Conservation (phyloP, 2,113 vertebrate genomes). For the Rhea pennata region DNA sequence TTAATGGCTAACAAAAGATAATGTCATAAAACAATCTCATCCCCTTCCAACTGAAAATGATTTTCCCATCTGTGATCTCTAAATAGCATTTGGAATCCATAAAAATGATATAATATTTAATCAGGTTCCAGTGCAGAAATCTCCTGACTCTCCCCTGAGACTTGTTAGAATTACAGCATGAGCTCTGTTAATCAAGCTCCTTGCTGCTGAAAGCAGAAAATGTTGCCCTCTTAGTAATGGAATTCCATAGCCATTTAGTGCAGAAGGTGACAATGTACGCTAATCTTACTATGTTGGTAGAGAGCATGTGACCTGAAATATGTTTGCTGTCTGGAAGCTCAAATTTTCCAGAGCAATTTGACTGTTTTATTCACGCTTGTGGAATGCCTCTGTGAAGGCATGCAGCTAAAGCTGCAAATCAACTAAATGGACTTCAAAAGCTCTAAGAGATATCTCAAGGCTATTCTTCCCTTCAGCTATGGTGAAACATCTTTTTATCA, state of each 20-base stretch:
- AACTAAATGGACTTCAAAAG: not conserved
- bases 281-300: not conserved
- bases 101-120: constrained; percentile 50
- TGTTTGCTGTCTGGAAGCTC: not conserved
- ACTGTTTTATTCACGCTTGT: not conserved
- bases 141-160: not conserved
- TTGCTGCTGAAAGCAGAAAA: not conserved
- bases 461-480: not conserved
- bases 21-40: constrained; percentile 11
- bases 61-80: not conserved
- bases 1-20: constrained; percentile 26
- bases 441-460: not conserved
- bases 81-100: constrained; percentile 57
- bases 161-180: not conserved
- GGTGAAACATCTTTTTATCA: not conserved
- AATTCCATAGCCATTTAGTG: constrained; percentile 7
- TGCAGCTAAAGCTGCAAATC: not conserved
- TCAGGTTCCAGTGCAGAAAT: constrained; percentile 31
- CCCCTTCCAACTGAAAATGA: not conserved
- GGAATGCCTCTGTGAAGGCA: not conserved
- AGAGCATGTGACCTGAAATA: not conserved
- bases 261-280: not conserved
- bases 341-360: not conserved
- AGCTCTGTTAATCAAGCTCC: constrained; percentile 18
- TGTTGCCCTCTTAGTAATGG: not conserved